Percentiles rank a stretch among this genome's conserved stretches.
Evolutionary conservation across 2,888 invertebrate genomes (phyloP).

Genomic region (Chironomus tentans): DNA sequence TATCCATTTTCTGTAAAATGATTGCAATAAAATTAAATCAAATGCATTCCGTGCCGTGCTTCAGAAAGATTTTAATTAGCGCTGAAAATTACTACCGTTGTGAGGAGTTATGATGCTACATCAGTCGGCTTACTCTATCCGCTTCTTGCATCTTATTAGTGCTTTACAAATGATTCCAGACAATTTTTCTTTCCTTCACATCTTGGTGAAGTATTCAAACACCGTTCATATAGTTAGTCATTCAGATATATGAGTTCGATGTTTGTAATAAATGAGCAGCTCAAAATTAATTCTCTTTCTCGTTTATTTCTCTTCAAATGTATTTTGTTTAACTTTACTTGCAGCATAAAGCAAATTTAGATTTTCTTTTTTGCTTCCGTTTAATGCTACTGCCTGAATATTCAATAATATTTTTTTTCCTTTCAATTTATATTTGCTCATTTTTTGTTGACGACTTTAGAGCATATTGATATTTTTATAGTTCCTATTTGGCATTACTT

Average conservation of each 20-base stretch:
- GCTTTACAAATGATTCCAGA: background rate
- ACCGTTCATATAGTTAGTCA: background rate
- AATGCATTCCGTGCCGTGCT: slow-evolving; percentile 6
- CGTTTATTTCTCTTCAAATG: background rate
- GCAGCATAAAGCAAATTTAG: too few species aligned
- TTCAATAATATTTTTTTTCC: too few species aligned
- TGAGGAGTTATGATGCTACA: background rate
- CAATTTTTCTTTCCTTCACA: background rate
- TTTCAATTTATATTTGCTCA: too few species aligned
- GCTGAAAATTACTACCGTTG: slow-evolving; percentile 15
- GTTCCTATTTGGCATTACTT: too few species aligned
- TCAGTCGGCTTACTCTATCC: background rate
- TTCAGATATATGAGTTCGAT: background rate
- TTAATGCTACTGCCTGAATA: too few species aligned
- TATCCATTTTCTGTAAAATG: background rate
- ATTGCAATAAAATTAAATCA: background rate
- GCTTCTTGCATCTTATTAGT: background rate
- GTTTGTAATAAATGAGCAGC: background rate
- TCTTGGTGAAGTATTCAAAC: too few species aligned
- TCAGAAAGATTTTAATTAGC: slow-evolving; percentile 24
- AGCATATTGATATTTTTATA: too few species aligned
- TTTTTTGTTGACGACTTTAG: too few species aligned
- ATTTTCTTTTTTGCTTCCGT: too few species aligned
- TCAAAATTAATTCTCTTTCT: background rate
- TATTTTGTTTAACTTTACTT: background rate